Evolutionary conservation across 2,113 vertebrate genomes (phyloP).

Genomic region (Merops nubicus): DNA sequence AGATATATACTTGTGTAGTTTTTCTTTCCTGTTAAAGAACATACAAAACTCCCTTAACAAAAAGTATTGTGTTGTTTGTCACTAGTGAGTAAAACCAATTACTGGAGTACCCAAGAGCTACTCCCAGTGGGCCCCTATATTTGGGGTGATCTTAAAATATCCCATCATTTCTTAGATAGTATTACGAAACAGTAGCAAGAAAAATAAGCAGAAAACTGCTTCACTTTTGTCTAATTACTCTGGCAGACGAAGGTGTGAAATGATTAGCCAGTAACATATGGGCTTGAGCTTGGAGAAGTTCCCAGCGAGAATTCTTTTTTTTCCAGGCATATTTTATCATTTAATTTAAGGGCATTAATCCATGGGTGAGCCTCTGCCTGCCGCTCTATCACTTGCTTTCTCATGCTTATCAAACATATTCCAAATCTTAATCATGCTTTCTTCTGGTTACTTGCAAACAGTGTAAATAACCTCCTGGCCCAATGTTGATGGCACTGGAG

Average conservation of each 20-base stretch:
- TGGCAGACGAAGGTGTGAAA: conserved; percentile 58
- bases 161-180: neutral
- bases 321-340: conserved; percentile 58
- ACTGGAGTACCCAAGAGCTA: neutral
- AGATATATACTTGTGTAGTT: neutral
- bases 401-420: neutral
- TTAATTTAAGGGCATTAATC: conserved; percentile 55
- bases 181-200: conserved; percentile 32
- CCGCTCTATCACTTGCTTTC: neutral
- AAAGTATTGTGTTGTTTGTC: neutral
- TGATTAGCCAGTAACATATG: conserved; percentile 67
- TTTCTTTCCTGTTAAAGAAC: neutral
- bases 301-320: conserved; percentile 26
- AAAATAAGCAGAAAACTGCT: neutral
- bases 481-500: neutral
- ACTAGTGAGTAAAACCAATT: neutral
- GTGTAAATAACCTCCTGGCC: neutral
- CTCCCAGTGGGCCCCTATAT: neutral
- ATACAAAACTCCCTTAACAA: neutral
- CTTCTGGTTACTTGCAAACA: neutral
- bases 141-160: conserved; percentile 14
- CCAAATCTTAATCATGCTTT: neutral
- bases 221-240: conserved; percentile 59
- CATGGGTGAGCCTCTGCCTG: conserved; percentile 25
- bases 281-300: conserved; percentile 45